These are phyloP conservation scores for Fukomys damarensis DNA, from an alignment of 2,113 vertebrate species.

Conservation along the genomic window DNA sequence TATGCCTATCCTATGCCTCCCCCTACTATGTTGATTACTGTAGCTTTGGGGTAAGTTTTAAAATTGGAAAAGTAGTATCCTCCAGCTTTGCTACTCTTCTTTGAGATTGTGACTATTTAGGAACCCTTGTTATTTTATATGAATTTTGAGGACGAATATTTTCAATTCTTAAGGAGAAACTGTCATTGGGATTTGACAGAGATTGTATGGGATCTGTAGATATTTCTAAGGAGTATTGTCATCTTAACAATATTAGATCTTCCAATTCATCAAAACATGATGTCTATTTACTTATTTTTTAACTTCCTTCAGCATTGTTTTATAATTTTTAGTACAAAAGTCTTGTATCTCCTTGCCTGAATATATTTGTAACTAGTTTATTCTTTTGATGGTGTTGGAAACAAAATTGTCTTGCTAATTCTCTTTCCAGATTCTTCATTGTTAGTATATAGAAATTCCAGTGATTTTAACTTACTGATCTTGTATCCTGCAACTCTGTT, in stretches of 20 bases:
- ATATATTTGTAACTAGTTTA: not conserved
- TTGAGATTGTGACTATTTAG: not conserved
- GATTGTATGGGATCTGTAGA: not conserved
- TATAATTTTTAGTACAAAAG: not conserved
- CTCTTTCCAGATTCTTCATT: not conserved
- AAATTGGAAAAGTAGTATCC: not conserved
- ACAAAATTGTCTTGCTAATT: not conserved
- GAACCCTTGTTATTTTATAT: not conserved
- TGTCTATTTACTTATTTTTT: not conserved
- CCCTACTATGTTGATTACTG: not conserved
- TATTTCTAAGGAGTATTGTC: not conserved
- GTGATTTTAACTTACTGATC: not conserved
- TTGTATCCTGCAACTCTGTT: not conserved
- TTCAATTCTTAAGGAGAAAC: not conserved
- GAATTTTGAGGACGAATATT: not conserved
- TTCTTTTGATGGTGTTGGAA: not conserved
- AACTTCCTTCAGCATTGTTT: not conserved
- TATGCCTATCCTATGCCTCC: not conserved
- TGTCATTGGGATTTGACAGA: not conserved
- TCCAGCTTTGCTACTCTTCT: not conserved
- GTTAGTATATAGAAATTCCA: not conserved
- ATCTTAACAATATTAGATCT: not conserved
- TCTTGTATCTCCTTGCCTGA: not conserved
- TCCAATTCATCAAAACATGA: not conserved
- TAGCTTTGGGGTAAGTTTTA: not conserved